These are phyloP conservation scores for Melipona beecheii DNA, from an alignment of 2,888 invertebrate genomes.

Conservation along the genomic window DNA sequence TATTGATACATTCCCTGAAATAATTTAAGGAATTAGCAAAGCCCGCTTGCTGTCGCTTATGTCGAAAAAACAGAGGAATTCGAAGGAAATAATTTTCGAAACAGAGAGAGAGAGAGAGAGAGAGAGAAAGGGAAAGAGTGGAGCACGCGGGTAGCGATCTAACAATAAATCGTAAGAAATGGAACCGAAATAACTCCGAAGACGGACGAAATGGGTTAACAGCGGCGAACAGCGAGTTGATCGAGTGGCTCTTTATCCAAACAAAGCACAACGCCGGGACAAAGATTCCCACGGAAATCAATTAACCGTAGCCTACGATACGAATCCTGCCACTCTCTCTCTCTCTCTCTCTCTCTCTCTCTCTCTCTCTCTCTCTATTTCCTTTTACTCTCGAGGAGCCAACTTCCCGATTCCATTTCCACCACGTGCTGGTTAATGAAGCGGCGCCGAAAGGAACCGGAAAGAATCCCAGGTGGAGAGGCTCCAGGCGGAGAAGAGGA, in stretches of 20 bases:
- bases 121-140: no score
- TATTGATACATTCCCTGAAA: no score
- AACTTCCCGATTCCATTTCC: slow-evolving; percentile 54
- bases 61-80: neutral
- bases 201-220: neutral
- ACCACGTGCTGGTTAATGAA: slow-evolving; percentile 67
- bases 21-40: no score
- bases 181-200: neutral
- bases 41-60: neutral
- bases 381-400: slow-evolving; percentile 21
- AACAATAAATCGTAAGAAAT: neutral
- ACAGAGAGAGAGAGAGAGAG: no score
- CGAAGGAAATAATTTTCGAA: no score
- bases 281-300: slow-evolving; percentile 58
- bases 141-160: no score
- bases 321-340: slow-evolving; percentile 36
- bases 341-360: slow-evolving; percentile 10
- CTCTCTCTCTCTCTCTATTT: no score
- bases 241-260: slow-evolving; percentile 16
- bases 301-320: slow-evolving; percentile 53
- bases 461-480: slow-evolving; percentile 50
- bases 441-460: slow-evolving; percentile 64
- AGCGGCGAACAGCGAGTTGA: neutral
- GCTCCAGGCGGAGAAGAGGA: slow-evolving; percentile 30
- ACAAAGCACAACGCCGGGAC: slow-evolving; percentile 11